Percentiles rank a stretch among this genome's conserved stretches.
These are phyloP conservation scores for Peromyscus melanophrys DNA, from an alignment of 2,797 vertebrate species.

Conservation along the genomic window DNA sequence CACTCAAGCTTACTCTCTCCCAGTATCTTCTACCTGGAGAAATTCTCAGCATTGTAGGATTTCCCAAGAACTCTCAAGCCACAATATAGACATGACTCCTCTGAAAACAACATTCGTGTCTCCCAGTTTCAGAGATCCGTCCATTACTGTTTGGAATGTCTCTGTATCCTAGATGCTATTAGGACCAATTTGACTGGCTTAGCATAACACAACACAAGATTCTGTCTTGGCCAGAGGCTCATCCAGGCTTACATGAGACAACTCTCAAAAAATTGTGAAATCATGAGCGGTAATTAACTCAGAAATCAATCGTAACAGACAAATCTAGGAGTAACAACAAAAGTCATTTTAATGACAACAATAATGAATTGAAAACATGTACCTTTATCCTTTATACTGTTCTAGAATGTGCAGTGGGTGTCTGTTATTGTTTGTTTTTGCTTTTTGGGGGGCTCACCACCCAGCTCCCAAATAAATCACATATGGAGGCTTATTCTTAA, in stretches of 20 bases:
- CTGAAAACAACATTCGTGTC: neutral
- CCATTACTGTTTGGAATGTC: neutral
- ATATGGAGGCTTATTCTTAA: too few relatives aligned
- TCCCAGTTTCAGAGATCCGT: neutral
- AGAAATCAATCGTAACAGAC: neutral
- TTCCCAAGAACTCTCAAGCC: accelerated
- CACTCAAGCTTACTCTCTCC: neutral
- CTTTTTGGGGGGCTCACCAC: too few relatives aligned
- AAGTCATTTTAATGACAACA: neutral
- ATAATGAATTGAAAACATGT: neutral
- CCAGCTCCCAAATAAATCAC: too few relatives aligned
- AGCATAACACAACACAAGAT: accelerated
- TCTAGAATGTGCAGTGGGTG: neutral
- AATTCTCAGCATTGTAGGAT: neutral
- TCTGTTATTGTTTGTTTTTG: too few relatives aligned
- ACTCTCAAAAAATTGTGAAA: neutral
- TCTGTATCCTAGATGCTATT: too few relatives aligned
- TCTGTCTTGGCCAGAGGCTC: neutral
- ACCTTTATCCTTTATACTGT: neutral
- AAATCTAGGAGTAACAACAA: neutral
- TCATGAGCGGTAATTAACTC: neutral
- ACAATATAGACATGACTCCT: neutral
- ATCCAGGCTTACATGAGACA: neutral
- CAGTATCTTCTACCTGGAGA: accelerated
- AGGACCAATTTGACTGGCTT: neutral